Evolutionary conservation across 2,888 invertebrate species (phyloP).

Genomic region (Maniola hyperantus): DNA sequence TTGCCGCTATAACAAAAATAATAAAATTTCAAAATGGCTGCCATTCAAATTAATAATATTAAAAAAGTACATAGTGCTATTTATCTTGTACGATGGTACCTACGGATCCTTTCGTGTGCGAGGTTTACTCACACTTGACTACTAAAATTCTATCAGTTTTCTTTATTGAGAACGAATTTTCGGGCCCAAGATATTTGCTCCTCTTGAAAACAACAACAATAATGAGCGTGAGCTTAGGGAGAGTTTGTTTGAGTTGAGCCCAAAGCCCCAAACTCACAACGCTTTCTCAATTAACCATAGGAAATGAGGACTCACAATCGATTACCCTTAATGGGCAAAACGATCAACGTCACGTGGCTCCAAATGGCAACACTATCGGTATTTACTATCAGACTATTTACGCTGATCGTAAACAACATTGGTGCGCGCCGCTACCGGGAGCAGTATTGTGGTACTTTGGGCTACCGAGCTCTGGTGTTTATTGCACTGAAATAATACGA

Average conservation of each 20-base stretch:
- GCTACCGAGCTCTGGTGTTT: conserved; percentile 21
- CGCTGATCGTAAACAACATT: conserved; percentile 34
- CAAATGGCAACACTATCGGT: conserved; percentile 25
- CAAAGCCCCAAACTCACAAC: conserved; percentile 12
- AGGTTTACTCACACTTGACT: too few species aligned
- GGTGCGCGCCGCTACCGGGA: conserved; percentile 25
- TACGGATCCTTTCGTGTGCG: too few species aligned
- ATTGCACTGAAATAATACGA: conserved; percentile 22
- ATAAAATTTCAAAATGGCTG: too few species aligned
- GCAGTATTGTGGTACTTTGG: conserved; percentile 25
- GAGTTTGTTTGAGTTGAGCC: neutral
- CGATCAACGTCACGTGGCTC: conserved; percentile 26
- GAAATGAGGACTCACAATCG: conserved; percentile 23
- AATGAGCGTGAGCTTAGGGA: neutral
- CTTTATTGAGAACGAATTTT: too few species aligned
- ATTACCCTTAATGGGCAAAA: conserved; percentile 24
- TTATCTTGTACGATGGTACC: too few species aligned
- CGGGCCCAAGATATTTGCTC: too few species aligned
- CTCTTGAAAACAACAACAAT: too few species aligned
- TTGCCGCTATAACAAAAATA: too few species aligned
- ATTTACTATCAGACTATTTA: conserved; percentile 31
- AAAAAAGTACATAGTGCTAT: too few species aligned
- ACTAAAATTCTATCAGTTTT: too few species aligned
- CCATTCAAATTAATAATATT: too few species aligned
- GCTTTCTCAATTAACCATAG: conserved; percentile 19